Evolutionary conservation across 2,113 vertebrate genomes (phyloP).

Genomic region (Cygnus buccinator): DNA sequence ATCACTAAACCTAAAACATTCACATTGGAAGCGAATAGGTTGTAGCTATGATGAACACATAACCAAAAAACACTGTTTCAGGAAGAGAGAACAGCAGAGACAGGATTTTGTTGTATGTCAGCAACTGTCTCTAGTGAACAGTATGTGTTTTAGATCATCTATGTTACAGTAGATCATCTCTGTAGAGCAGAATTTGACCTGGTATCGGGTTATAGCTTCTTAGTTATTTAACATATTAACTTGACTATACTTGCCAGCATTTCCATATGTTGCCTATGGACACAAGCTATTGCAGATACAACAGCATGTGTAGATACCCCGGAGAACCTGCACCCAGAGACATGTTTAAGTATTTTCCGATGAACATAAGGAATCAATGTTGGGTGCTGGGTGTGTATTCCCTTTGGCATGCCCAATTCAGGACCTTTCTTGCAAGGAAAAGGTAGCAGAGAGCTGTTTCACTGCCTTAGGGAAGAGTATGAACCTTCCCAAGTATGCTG

Average conservation of each 20-base stretch:
- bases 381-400: background rate
- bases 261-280: background rate
- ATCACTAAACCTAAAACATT: background rate
- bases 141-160: background rate
- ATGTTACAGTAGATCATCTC: fast-evolving
- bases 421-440: background rate
- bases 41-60: background rate
- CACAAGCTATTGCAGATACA: fast-evolving
- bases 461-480: background rate
- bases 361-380: background rate
- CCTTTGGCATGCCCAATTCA: background rate
- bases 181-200: background rate
- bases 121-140: background rate
- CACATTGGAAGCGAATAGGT: background rate
- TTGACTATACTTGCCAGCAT: background rate
- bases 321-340: background rate
- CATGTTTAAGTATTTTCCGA: background rate
- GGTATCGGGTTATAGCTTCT: background rate
- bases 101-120: background rate
- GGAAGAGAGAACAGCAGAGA: background rate
- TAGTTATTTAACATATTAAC: background rate
- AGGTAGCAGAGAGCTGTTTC: background rate
- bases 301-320: background rate
- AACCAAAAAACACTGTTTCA: background rate
- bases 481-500: background rate